Base-by-base conservation (phyloP, 2,888 invertebrate genomes). In the Macaria liturata region DNA sequence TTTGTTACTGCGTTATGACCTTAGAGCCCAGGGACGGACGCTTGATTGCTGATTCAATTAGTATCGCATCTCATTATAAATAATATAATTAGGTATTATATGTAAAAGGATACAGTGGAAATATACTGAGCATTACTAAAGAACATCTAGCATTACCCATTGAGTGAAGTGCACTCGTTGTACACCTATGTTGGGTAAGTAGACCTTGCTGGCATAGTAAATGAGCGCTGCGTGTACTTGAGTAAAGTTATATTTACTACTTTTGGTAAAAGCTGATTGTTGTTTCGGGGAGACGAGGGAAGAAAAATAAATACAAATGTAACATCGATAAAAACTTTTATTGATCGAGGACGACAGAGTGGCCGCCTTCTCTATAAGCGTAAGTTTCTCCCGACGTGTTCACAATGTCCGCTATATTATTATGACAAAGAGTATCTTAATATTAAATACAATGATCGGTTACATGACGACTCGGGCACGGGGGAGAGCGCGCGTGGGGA, bases 291-390 rank as follows among this genome's bases (percentile, higher is more conserved):
- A 20, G 20, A 20, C 20, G n/a, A 51, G 9, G 49, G 42, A 49
- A 59, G 56, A 54, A 64, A 68, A 63, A 57, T 32, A 68, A 67
- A 63, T 64, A 40, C 61, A 59, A 64, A 60, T 43, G 72, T 78
- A 91, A 91, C 91, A 91, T 91, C 91, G 90, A 91, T 91, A 91
- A 89, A 91, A 89, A 90, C 84, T 85, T 90, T 90, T 89, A 90
- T 91, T 90, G 88, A 87, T 86, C 78, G 81, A 83, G 84, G 86
- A 80, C 86, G 87, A 84, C 85, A 76, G 83, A 78, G 77, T 78
- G 81, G 75, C 86, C 80, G 74, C 83, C 80, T 80, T 75, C 70
- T 80, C 86, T 88, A 86, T 88, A 91, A 91, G 91, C 91, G 91
- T 91, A 91, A 84, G 80, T 84, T 84, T 86, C 86, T 87, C 87